These are phyloP conservation scores for Nycticebus coucang DNA, from an alignment of 2,113 vertebrate species.

Conservation along the genomic window DNA sequence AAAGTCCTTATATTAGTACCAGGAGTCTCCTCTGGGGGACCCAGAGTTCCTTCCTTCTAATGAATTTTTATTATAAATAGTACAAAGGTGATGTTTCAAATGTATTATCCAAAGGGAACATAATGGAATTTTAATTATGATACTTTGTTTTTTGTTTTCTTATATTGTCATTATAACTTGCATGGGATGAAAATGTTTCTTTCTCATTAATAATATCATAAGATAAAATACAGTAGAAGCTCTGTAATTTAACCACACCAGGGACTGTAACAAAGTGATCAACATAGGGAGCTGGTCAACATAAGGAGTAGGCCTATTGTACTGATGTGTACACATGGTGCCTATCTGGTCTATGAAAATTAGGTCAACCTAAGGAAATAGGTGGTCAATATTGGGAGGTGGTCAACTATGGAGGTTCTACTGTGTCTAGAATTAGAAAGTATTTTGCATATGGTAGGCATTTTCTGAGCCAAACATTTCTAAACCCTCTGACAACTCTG, in stretches of 20 bases:
- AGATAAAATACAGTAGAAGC: not conserved
- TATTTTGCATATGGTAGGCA: not conserved
- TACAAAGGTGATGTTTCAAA: not conserved
- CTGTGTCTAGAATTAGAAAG: not conserved
- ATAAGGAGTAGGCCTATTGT: no score
- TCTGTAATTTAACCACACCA: no score
- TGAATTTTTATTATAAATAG: not conserved
- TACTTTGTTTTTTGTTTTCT: not conserved
- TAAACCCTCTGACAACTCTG: not conserved
- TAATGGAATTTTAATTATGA: slow-evolving; percentile 32
- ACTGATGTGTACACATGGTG: no score
- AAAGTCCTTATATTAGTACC: not conserved
- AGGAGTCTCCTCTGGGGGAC: not conserved
- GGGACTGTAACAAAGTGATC: no score
- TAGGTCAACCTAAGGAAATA: no score
- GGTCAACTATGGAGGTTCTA: no score
- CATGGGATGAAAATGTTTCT: not conserved
- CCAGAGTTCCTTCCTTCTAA: not conserved
- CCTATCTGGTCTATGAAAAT: no score
- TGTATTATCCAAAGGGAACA: not conserved
- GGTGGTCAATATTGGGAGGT: no score
- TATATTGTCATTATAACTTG: not conserved
- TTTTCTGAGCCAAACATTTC: not conserved
- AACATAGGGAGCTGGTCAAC: no score
- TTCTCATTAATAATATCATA: not conserved